Base-by-base conservation (phyloP, 2,797 vertebrate species). In the Odontamblyopus lacepedii region DNA sequence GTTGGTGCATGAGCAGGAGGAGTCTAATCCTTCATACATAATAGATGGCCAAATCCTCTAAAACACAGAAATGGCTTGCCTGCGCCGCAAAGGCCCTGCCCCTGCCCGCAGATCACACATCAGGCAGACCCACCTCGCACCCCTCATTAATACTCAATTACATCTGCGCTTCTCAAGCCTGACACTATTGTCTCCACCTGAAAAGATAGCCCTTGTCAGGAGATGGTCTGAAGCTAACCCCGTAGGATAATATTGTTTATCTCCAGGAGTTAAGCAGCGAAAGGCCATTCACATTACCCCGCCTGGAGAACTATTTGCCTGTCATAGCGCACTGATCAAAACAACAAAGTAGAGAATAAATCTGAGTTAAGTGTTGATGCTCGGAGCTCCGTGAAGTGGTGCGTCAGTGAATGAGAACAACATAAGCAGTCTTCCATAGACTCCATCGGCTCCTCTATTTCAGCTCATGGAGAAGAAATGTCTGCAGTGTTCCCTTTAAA, bases 11-110 rank as follows among this genome's bases (percentile, higher is more conserved):
- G 82, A 87, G 86, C 84, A 82, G 82, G 83, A 87, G 82, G 87
- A 89, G 85, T 86, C 87, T 92, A 93, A 94, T 93, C 92, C 92
- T 90, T 92, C 89, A 93, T 94, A 90, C 92, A 95, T 94, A 93
- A 94, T 94, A 92, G 91, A 94, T 94, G 91, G 88, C 87, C 78
- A 91, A 92, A 93, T 92, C 91, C 90, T 91, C 85, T 91, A 91
- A 93, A 93, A 93, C 92, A 93, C 89, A 88, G 87, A 81, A 84
- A 84, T 79, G 85, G 81, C 83, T 83, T 82, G 79, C 78, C 78
- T 84, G 83, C 83, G 76, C 88, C 87, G 78, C 83, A 85, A 83
- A 90, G 83, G 87, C 74, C 87, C 83, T 79, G 85, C 83, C 78
- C 84, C 71, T 76, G 85, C 88, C 86, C 89, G 89, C 90, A 90